These are phyloP conservation scores for Lethrus apterus DNA, from an alignment of 1,140 invertebrate genomes.

Conservation along the genomic window DNA sequence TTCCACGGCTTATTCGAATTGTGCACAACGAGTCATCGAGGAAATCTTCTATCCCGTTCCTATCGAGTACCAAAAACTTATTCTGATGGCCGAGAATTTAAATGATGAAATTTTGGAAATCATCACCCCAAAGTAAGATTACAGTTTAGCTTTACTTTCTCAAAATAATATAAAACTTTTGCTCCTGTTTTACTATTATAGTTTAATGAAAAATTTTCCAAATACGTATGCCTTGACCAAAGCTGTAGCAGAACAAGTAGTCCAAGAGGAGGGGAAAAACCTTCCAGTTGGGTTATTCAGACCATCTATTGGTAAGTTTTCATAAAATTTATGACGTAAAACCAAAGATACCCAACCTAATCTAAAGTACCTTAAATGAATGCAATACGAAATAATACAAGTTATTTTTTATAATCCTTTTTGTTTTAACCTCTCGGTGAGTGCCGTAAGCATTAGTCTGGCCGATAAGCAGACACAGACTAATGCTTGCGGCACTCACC, in stretches of 20 bases:
- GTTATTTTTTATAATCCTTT: too few species aligned
- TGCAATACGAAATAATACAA: too few species aligned
- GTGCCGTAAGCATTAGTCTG: too few species aligned
- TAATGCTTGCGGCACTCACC: too few species aligned
- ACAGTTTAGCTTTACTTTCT: too few species aligned
- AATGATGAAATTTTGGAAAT: slow-evolving; percentile 9
- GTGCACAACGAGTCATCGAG: slow-evolving; percentile 35
- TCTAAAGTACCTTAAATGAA: too few species aligned
- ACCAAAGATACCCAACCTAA: too few species aligned
- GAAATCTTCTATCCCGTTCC: slow-evolving; percentile 42
- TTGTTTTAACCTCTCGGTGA: too few species aligned
- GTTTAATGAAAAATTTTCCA: slow-evolving; percentile 53
- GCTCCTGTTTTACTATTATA: slow-evolving; percentile 28
- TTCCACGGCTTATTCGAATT: slow-evolving; percentile 50
- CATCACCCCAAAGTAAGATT: slow-evolving; percentile 19
- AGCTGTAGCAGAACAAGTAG: slow-evolving; percentile 53
- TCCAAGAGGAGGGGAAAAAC: slow-evolving; percentile 45
- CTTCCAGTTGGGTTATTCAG: slow-evolving; percentile 53
- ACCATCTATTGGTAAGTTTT: slow-evolving; percentile 49
- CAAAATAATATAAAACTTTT: slow-evolving; percentile 1
- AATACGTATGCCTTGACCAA: slow-evolving; percentile 66
- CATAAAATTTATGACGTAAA: too few species aligned
- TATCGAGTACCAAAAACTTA: slow-evolving; percentile 31
- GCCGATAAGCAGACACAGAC: too few species aligned
- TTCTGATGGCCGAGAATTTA: slow-evolving; percentile 11